Base-by-base conservation (phyloP, 2,113 vertebrate genomes). In the Xenopus laevis region DNA sequence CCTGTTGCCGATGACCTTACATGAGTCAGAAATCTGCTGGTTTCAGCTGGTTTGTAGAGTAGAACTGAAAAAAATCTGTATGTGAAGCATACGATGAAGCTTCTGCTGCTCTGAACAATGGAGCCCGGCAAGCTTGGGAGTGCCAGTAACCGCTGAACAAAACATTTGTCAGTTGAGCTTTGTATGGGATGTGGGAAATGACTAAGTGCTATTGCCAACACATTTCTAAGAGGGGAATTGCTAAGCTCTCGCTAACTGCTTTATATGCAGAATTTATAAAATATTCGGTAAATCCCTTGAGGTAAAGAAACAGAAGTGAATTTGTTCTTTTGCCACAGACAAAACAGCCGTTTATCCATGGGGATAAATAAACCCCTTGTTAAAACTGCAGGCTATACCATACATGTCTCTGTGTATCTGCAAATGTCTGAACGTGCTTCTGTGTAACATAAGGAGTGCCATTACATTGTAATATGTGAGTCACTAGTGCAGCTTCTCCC, bases 21-120 rank as follows among this genome's bases (percentile, higher is more conserved):
- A 30, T 27, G 78, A 87, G 81, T 85, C 81, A 81, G 13, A 59
- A 62, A 72, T 74, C 67, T 81, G 77, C 80, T 81, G 77, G 81
- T 79, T 82, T 81, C 79, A 80, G 64, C 84, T 82, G 79, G 81
- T 82, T 86, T 83, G 44, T 57, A 70, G 70, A 40, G 71, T 58
- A 55, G 53, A 65, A 23, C 16, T 16, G 16, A 55, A 82, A 73
- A 60, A 73, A 80, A 67, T 40, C 71, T 78, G 61, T 65, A 30
- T 77, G n/a, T 66, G 76, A 78, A 81, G 77, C 81, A 79, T 57
- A 64, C 72, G 74, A 82, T 71, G 74, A 83, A 81, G 79, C 73
- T 15, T 30, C 64, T 63, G 33, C 20, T 18, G 2, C 8, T n/a
- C 17, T 62, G 66, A 76, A 76, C 73, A 76, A 76, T 69, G 20